Conservation (phyloP, 53 echinoderm and acorn worm species). For the Holothuria scabra region DNA sequence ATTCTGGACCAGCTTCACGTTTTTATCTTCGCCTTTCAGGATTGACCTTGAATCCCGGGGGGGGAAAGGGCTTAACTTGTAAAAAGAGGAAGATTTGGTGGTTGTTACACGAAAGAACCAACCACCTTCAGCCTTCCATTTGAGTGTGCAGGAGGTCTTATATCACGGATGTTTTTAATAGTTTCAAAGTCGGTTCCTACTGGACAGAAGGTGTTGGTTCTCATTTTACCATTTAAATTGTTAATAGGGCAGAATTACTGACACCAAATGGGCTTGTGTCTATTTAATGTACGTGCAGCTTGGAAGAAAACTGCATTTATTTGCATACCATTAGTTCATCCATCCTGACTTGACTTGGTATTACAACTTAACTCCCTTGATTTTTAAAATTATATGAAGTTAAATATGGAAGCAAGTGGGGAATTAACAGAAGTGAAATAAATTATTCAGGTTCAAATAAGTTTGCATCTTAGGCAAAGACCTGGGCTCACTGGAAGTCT, state of each 20-base stretch:
- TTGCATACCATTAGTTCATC: constrained; percentile 12
- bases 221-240: constrained; percentile 34
- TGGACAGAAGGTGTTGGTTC: constrained; percentile 1
- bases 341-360: too few relatives aligned
- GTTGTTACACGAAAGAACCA: neutral
- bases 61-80: neutral
- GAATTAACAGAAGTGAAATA: too few relatives aligned
- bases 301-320: neutral
- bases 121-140: neutral
- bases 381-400: too few relatives aligned
- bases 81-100: neutral
- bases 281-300: neutral
- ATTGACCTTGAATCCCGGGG: neutral
- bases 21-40: too few relatives aligned
- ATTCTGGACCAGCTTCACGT: too few relatives aligned
- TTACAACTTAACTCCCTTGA: too few relatives aligned
- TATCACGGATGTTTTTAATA: constrained; percentile 1
- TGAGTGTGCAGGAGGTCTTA: neutral
- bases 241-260: neutral
- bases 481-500: too few relatives aligned
- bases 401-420: too few relatives aligned
- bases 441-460: too few relatives aligned
- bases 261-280: constrained; percentile 22
- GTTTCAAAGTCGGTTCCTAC: neutral
- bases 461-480: too few relatives aligned